phyloP scores from a whole-genome alignment of 2,797 vertebrate genomes.

The Peromyscus nudipes region DNA sequence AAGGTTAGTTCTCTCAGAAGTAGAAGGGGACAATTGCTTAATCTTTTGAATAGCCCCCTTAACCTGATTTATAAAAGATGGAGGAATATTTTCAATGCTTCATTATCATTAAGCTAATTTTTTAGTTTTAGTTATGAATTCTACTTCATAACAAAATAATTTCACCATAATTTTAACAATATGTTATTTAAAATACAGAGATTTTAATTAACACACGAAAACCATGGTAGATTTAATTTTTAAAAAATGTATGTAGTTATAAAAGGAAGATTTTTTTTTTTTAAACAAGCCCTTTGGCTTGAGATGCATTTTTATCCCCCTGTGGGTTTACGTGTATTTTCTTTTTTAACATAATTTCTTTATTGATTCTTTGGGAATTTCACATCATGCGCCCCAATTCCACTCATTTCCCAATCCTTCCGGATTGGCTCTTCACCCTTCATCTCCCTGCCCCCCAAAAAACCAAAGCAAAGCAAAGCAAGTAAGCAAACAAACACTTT shows the following conservation, averaged over 20 bases:
- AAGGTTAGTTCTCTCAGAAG: conserved; percentile 24
- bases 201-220: not conserved
- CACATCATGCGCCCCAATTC: not conserved
- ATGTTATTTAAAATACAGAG: not conserved
- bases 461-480: not conserved
- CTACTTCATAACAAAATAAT: not conserved
- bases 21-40: not conserved
- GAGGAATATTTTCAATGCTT: conserved; percentile 25
- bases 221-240: not conserved
- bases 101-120: not conserved
- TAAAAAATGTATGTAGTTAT: not conserved
- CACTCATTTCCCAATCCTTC: not conserved
- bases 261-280: not conserved
- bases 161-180: not conserved
- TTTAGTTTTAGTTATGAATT: conserved; percentile 20
- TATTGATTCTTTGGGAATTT: not conserved
- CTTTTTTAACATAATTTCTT: not conserved
- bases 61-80: not conserved
- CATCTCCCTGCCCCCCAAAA: not conserved
- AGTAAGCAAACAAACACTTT: not conserved
- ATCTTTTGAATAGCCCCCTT: conserved; percentile 23
- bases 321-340: not conserved
- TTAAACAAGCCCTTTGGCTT: not conserved
- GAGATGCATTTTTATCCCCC: not conserved
- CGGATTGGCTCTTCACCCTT: not conserved